phyloP scores from a whole-genome alignment of 2,113 vertebrate genomes.

The Aspidoscelis tigris region DNA sequence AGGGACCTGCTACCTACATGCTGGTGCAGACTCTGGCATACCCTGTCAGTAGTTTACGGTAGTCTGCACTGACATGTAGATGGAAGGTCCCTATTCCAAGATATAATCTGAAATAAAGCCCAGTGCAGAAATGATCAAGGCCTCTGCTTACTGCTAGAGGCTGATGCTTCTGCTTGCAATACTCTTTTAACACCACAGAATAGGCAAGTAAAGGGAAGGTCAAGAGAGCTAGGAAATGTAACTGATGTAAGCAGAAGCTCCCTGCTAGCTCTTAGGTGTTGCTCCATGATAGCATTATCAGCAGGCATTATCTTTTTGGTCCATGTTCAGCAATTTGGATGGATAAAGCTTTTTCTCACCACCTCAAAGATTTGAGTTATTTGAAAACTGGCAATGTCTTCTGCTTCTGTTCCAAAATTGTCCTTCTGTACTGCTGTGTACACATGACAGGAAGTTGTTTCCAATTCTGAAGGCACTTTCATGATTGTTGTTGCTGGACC shows the following conservation, averaged over 20 bases:
- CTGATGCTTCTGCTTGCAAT: background rate
- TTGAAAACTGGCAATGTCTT: constrained; percentile 6
- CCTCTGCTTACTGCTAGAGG: background rate
- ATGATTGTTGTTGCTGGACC: background rate
- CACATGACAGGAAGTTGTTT: constrained; percentile 18
- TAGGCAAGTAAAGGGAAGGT: background rate
- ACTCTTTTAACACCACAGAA: background rate
- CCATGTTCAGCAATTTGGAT: background rate
- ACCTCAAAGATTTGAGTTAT: background rate
- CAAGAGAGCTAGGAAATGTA: background rate
- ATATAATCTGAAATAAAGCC: no score
- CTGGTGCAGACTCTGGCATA: no score
- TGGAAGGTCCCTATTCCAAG: no score
- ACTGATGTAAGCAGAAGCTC: background rate
- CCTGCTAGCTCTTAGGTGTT: background rate
- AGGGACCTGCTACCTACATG: no score
- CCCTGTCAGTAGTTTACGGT: no score
- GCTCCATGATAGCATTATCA: background rate
- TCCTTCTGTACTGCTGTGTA: background rate
- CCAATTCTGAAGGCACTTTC: constrained; percentile 5
- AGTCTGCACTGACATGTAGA: no score
- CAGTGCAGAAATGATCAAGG: no score
- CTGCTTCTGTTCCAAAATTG: constrained; percentile 16
- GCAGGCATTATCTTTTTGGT: background rate
- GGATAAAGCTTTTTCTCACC: background rate